Percentiles rank a stretch among this genome's conserved stretches.
These are phyloP conservation scores for Montipora efflorescens DNA, from an alignment of 64 coral and sea anemone species.

Conservation along the genomic window DNA sequence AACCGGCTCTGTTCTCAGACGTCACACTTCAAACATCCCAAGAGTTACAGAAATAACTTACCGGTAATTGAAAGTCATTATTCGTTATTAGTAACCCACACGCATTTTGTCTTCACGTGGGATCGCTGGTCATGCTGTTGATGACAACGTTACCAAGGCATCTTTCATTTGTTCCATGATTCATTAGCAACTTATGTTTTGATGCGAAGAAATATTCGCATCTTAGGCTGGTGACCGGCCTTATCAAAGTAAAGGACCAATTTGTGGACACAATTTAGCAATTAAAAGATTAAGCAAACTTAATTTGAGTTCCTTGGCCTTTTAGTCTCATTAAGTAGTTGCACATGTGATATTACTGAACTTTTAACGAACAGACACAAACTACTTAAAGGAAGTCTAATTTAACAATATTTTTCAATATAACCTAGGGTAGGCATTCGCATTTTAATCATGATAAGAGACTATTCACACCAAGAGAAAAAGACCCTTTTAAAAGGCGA, in stretches of 20 bases:
- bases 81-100: neutral
- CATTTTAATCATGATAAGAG: too few relatives aligned
- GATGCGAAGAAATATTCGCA: neutral
- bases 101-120: neutral
- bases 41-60: too few relatives aligned
- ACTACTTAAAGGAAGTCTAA: too few relatives aligned
- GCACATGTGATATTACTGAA: neutral
- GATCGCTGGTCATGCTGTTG: neutral
- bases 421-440: too few relatives aligned
- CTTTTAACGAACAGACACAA: too few relatives aligned
- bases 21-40: too few relatives aligned
- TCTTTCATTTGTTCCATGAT: neutral
- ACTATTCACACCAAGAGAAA: too few relatives aligned
- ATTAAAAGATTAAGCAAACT: neutral
- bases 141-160: neutral
- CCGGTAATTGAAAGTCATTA: too few relatives aligned
- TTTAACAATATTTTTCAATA: too few relatives aligned
- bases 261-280: neutral
- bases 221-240: neutral
- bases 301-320: neutral
- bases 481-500: too few relatives aligned
- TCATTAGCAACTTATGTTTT: conserved; percentile 24
- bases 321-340: neutral
- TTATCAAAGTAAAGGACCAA: conserved; percentile 17
- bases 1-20: too few relatives aligned